These are phyloP conservation scores for Papilio polyxenes DNA, from an alignment of 1,140 invertebrate genomes.

Conservation along the genomic window DNA sequence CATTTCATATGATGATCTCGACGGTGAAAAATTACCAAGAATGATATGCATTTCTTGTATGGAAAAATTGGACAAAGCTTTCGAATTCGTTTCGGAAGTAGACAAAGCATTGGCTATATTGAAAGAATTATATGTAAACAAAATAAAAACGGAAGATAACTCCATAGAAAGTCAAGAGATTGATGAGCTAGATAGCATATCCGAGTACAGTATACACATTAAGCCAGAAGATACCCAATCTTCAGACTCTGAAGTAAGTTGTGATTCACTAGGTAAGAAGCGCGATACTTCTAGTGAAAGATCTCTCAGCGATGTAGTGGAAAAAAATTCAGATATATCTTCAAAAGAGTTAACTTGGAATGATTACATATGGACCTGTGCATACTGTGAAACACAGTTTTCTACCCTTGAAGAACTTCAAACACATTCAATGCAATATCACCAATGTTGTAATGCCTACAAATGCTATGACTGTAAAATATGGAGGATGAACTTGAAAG, in stretches of 20 bases:
- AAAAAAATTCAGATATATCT: constrained; percentile 27
- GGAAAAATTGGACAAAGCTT: constrained; percentile 47
- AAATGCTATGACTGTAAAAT: constrained; percentile 56
- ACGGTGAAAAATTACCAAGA: constrained; percentile 45
- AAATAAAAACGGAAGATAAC: constrained; percentile 12
- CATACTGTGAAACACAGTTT: constrained; percentile 62
- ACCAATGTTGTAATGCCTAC: constrained; percentile 57
- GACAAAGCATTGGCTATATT: constrained; percentile 47
- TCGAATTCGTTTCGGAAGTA: constrained; percentile 48
- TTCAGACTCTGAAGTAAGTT: constrained; percentile 17
- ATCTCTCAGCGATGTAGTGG: constrained; percentile 37
- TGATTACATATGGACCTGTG: constrained; percentile 64
- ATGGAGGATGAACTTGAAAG: constrained; percentile 47
- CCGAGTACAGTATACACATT: constrained; percentile 21
- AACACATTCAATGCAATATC: constrained; percentile 54
- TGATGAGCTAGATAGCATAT: background rate
- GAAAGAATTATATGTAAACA: constrained; percentile 34
- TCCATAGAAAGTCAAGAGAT: constrained; percentile 22
- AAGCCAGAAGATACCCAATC: constrained; percentile 23
- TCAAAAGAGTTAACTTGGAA: constrained; percentile 54
- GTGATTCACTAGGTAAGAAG: background rate
- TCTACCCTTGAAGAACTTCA: constrained; percentile 54
- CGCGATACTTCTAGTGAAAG: background rate
- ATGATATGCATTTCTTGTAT: constrained; percentile 52
- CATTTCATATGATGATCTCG: constrained; percentile 44